Conservation (phyloP, 2,888 invertebrate species). For the Sympetrum striolatum region DNA sequence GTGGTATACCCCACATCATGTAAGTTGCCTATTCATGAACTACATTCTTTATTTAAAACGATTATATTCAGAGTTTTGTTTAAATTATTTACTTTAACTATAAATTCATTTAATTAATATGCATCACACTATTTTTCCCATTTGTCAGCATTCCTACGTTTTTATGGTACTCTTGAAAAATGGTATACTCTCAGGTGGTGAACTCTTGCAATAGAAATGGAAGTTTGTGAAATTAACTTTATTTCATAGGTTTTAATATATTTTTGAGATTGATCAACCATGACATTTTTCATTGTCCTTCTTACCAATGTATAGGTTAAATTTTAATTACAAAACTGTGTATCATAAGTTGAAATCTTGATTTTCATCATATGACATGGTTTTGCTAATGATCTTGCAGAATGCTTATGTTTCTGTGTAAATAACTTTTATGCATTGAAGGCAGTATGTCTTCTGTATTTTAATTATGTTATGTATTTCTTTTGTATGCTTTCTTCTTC, state of each 20-base stretch:
- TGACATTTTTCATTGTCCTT: not conserved
- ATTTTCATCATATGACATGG: not conserved
- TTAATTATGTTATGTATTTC: not conserved
- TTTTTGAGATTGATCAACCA: not conserved
- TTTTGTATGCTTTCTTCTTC: not conserved
- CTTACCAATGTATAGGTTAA: not conserved
- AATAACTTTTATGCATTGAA: not conserved
- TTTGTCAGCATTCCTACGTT: not conserved
- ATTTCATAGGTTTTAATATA: not conserved
- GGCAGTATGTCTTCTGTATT: constrained; percentile 26
- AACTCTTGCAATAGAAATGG: not conserved
- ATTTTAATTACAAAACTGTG: not conserved
- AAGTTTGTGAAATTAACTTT: not conserved
- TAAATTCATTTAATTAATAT: not conserved
- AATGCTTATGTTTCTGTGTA: not conserved
- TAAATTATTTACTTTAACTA: not conserved
- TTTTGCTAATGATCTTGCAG: not conserved
- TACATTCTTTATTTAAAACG: not conserved
- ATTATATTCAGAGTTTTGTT: not conserved
- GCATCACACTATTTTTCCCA: constrained; percentile 16
- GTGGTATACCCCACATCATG: not conserved
- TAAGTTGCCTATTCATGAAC: not conserved
- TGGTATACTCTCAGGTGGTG: not conserved
- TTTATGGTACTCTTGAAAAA: not conserved
- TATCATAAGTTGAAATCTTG: not conserved